Percentiles rank a stretch among this genome's conserved stretches.
These are phyloP conservation scores for Microctonus brassicae DNA, from an alignment of 2,888 invertebrate species.

Conservation along the genomic window DNA sequence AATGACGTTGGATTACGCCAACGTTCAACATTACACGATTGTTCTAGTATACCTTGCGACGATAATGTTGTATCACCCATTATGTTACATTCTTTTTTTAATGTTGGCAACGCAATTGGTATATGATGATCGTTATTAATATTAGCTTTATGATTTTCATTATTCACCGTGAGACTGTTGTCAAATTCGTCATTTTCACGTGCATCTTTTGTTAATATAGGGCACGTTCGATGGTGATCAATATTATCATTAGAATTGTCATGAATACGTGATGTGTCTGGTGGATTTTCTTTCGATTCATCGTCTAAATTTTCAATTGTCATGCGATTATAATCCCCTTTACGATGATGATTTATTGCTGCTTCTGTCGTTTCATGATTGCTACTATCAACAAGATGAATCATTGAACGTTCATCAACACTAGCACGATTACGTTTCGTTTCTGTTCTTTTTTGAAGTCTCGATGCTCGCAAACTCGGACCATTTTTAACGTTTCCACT, in stretches of 20 bases:
- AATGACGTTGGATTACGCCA: slow-evolving; percentile 35
- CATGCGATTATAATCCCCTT: slow-evolving; percentile 61
- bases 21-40: slow-evolving; percentile 31
- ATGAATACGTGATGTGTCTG: slow-evolving; percentile 30
- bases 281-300: slow-evolving; percentile 45
- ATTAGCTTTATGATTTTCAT: slow-evolving; percentile 1
- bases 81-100: not conserved
- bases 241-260: slow-evolving; percentile 22
- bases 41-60: slow-evolving; percentile 32
- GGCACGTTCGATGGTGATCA: slow-evolving; percentile 37
- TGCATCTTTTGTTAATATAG: slow-evolving; percentile 40
- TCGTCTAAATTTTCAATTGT: slow-evolving; percentile 51
- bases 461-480: slow-evolving; percentile 64
- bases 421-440: slow-evolving; percentile 56
- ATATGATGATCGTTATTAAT: slow-evolving; percentile 8
- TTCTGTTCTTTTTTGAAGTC: slow-evolving; percentile 63
- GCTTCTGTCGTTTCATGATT: slow-evolving; percentile 49
- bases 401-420: slow-evolving; percentile 50
- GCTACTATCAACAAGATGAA: slow-evolving; percentile 42
- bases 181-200: slow-evolving; percentile 24
- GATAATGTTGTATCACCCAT: not conserved
- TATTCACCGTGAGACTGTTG: slow-evolving; percentile 11
- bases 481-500: slow-evolving; percentile 52
- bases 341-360: slow-evolving; percentile 54
- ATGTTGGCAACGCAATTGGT: not conserved